Evolutionary conservation across 1,140 invertebrate species (phyloP).

Genomic region (Cheumatopsyche charites): DNA sequence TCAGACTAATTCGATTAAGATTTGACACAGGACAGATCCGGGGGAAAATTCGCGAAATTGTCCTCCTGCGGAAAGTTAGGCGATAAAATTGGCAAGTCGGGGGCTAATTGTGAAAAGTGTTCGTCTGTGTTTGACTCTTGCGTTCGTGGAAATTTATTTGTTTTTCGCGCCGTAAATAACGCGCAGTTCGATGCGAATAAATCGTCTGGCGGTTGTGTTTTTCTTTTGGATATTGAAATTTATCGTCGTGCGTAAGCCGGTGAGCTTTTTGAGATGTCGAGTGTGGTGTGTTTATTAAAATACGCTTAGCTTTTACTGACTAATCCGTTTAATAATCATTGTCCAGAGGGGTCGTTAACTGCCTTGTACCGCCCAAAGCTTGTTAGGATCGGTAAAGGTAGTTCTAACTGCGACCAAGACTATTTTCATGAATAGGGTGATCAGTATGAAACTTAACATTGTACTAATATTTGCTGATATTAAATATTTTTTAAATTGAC

Average conservation of each 20-base stretch:
- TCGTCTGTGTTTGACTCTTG: constrained; percentile 36
- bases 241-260: neutral
- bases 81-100: constrained; percentile 45
- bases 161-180: constrained; percentile 33
- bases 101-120: constrained; percentile 48
- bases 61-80: constrained; percentile 34
- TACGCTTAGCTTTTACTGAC: constrained; percentile 33
- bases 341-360: constrained; percentile 40
- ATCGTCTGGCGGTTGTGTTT: neutral
- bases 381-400: constrained; percentile 35
- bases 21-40: constrained; percentile 49
- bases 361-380: constrained; percentile 46
- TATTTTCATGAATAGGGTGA: constrained; percentile 2
- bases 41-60: neutral
- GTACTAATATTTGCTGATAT: too few relatives aligned
- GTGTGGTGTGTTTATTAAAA: constrained; percentile 33
- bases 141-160: constrained; percentile 46
- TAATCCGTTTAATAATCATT: constrained; percentile 39
- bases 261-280: too few relatives aligned
- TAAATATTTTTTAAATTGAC: too few relatives aligned
- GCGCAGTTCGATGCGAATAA: neutral
- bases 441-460: neutral
- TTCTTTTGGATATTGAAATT: neutral
- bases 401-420: neutral
- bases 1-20: constrained; percentile 48